Evolutionary conservation across 2,888 invertebrate species (phyloP).

Genomic region (Amblyjoppa fuscipennis): DNA sequence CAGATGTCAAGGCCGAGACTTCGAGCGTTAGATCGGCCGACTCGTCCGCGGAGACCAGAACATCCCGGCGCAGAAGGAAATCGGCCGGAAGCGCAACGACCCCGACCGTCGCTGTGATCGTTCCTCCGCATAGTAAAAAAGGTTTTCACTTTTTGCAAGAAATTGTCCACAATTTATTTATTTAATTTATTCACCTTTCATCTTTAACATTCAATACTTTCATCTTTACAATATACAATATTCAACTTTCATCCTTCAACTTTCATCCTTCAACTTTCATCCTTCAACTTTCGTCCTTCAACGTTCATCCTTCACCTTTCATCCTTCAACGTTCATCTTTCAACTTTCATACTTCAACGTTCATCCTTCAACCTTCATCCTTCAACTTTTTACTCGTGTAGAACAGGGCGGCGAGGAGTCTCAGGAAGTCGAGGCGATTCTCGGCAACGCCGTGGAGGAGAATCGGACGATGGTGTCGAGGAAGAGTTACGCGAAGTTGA

Average conservation of each 20-base stretch:
- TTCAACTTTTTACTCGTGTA: not conserved
- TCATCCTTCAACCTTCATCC: too few relatives aligned
- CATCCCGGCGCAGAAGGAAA: not conserved
- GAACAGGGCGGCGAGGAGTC: conserved; percentile 30
- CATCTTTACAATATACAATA: too few relatives aligned
- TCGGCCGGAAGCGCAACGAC: not conserved
- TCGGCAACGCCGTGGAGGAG: not conserved
- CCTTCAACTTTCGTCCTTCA: too few relatives aligned
- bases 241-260: too few relatives aligned
- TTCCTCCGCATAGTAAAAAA: not conserved
- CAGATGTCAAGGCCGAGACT: conserved; percentile 43
- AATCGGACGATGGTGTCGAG: conserved; percentile 5
- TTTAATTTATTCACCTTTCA: too few relatives aligned
- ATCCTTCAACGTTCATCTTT: too few relatives aligned
- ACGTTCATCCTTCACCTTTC: too few relatives aligned
- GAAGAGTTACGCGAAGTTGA: conserved; percentile 40
- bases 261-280: too few relatives aligned
- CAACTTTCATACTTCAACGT: too few relatives aligned
- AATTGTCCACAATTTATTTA: too few relatives aligned
- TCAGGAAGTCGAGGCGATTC: conserved; percentile 48
- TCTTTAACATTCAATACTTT: too few relatives aligned
- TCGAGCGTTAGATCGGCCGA: not conserved
- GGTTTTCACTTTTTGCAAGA: too few relatives aligned
- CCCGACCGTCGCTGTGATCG: not conserved
- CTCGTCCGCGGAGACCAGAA: conserved; percentile 30